These are phyloP conservation scores for Pyrrhosoma nymphula DNA, from an alignment of 2,888 invertebrate genomes.

Conservation along the genomic window DNA sequence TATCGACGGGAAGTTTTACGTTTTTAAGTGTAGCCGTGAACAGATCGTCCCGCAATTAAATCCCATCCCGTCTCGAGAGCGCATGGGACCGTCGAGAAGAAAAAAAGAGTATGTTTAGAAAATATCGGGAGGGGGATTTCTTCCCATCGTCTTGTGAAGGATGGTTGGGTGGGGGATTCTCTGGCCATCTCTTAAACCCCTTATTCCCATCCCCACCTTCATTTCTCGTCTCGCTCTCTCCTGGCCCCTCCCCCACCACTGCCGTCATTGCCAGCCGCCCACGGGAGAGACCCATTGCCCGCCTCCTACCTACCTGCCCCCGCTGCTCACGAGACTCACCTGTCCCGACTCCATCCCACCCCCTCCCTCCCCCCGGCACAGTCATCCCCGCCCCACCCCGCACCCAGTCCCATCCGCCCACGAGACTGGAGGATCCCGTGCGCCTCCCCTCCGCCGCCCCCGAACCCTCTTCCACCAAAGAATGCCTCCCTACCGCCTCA, in stretches of 20 bases:
- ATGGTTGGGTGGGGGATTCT: background rate
- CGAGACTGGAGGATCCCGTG: background rate
- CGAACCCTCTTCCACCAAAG: no score
- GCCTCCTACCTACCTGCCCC: background rate
- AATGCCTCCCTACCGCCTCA: background rate
- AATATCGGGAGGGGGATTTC: background rate
- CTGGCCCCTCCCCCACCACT: no score
- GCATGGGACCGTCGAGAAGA: background rate
- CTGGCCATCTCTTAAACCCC: no score
- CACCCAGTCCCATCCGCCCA: background rate
- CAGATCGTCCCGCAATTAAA: background rate
- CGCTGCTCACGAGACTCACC: background rate
- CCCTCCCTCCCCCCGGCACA: background rate
- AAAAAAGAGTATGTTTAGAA: background rate
- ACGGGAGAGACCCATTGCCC: no score
- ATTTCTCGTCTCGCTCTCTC: no score
- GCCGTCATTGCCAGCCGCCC: no score
- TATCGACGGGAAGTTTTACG: background rate
- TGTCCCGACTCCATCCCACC: background rate
- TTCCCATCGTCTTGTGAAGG: background rate
- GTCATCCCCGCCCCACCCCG: background rate
- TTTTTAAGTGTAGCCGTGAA: slow-evolving; percentile 17
- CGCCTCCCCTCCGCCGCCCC: background rate
- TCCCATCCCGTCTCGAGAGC: background rate
- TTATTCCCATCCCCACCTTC: no score